Evolutionary conservation across 2,113 vertebrate species (phyloP).

Genomic region (Forbesichthys papilliferus): DNA sequence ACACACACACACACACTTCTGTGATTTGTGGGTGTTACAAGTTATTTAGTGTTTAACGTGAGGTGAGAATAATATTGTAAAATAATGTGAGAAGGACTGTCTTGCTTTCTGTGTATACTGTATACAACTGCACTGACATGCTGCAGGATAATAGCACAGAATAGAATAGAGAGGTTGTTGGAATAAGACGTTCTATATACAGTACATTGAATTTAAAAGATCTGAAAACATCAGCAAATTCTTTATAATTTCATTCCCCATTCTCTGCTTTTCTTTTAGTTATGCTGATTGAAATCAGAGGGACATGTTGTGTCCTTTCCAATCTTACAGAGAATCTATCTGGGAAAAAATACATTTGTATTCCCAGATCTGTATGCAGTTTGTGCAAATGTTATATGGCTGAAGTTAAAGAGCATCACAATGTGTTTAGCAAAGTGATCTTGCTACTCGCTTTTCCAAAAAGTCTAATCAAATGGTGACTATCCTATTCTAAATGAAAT

Average conservation of each 20-base stretch:
- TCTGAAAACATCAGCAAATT: not conserved
- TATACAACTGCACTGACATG: too few species aligned
- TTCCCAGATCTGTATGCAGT: not conserved
- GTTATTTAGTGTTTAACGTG: too few species aligned
- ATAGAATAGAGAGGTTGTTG: not conserved
- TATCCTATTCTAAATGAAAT: too few species aligned
- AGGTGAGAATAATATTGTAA: too few species aligned
- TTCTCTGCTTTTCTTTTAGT: not conserved
- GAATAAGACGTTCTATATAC: not conserved
- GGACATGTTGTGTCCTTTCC: not conserved
- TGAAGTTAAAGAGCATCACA: slow-evolving; percentile 9
- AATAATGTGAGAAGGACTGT: too few species aligned
- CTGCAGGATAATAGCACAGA: too few species aligned
- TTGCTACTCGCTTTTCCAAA: too few species aligned
- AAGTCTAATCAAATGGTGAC: too few species aligned
- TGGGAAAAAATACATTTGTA: not conserved
- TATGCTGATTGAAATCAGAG: not conserved
- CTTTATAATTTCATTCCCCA: not conserved
- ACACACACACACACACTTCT: not conserved
- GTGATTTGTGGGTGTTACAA: too few species aligned
- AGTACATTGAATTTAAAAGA: not conserved
- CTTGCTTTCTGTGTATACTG: too few species aligned
- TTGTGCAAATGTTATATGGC: slow-evolving; percentile 32
- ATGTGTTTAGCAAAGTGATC: too few species aligned
- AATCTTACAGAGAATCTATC: not conserved